Conservation (phyloP, 2,113 vertebrate species). For the Etheostoma spectabile region DNA sequence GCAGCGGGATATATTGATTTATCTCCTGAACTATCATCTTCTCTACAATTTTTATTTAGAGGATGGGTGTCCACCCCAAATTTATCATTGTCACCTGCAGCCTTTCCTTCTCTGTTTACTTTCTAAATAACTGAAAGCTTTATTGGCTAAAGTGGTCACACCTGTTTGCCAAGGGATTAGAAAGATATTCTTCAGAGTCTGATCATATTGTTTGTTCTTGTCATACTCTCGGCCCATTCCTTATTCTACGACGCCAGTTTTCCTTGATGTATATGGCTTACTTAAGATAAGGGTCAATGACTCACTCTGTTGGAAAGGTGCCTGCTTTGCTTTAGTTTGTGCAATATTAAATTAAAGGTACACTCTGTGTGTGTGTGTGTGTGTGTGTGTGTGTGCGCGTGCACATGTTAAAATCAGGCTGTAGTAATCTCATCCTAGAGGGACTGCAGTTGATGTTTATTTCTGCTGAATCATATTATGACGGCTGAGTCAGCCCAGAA, state of each 20-base stretch:
- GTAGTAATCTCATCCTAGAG: conserved; percentile 44
- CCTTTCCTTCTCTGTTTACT: conserved; percentile 43
- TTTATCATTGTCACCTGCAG: conserved; percentile 58
- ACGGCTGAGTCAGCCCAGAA: conserved; percentile 40
- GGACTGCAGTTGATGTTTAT: conserved; percentile 36
- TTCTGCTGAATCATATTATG: conserved; percentile 56
- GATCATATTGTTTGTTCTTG: conserved; percentile 68
- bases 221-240: conserved; percentile 34
- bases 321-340: conserved; percentile 55
- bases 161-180: conserved; percentile 68
- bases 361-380: conserved; percentile 24
- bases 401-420: conserved; percentile 38
- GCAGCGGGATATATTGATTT: background rate
- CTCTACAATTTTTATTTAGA: conserved; percentile 58
- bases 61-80: conserved; percentile 29
- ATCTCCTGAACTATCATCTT: conserved; percentile 11
- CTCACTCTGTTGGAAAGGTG: conserved; percentile 64
- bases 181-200: conserved; percentile 55
- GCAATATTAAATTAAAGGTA: conserved; percentile 61
- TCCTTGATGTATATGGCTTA: conserved; percentile 60
- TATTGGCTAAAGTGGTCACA: conserved; percentile 71
- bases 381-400: conserved; percentile 24
- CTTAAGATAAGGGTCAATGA: conserved; percentile 50
- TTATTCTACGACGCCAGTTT: conserved; percentile 31
- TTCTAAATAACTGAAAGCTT: conserved; percentile 65